Evolutionary conservation across 2,113 vertebrate species (phyloP).

Genomic region (Chaetodon auriga): DNA sequence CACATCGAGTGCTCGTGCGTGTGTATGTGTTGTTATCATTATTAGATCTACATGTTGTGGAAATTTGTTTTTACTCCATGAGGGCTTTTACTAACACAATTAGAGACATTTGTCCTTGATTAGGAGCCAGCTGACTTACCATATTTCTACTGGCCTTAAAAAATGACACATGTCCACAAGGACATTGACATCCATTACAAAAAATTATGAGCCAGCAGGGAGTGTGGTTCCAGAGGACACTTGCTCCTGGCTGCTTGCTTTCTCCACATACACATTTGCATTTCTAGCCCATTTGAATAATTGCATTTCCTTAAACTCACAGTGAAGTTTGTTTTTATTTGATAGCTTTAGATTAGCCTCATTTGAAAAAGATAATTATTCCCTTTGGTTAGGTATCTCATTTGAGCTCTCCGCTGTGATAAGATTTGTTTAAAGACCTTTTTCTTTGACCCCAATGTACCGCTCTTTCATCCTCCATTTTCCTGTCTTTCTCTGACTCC

Average conservation of each 20-base stretch:
- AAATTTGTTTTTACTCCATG: neutral
- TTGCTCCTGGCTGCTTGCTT: conserved; percentile 39
- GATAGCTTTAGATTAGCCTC: conserved; percentile 66
- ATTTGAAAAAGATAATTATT: conserved; percentile 70
- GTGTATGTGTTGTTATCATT: neutral
- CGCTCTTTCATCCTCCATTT: conserved; percentile 36
- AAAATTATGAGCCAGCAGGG: conserved; percentile 62
- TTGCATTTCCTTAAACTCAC: conserved; percentile 66
- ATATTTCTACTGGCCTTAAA: conserved; percentile 7
- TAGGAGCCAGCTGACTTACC: conserved; percentile 38
- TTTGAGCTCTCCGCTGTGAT: conserved; percentile 48
- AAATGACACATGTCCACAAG: conserved; percentile 52
- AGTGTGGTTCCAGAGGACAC: conserved; percentile 26
- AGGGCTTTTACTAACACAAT: conserved; percentile 23
- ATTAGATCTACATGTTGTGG: conserved; percentile 21
- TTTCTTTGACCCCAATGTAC: conserved; percentile 42
- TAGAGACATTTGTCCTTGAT: conserved; percentile 43
- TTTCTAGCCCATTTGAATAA: conserved; percentile 73
- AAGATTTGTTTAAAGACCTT: conserved; percentile 54
- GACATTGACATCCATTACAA: conserved; percentile 64
- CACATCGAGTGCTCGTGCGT: too few relatives aligned
- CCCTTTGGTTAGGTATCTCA: conserved; percentile 64
- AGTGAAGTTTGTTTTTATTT: conserved; percentile 71
- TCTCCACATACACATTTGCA: conserved; percentile 63
- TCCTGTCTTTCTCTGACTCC: conserved; percentile 33